Base-by-base conservation (phyloP, 2,113 vertebrate species). In the Seriola rivoliana region DNA sequence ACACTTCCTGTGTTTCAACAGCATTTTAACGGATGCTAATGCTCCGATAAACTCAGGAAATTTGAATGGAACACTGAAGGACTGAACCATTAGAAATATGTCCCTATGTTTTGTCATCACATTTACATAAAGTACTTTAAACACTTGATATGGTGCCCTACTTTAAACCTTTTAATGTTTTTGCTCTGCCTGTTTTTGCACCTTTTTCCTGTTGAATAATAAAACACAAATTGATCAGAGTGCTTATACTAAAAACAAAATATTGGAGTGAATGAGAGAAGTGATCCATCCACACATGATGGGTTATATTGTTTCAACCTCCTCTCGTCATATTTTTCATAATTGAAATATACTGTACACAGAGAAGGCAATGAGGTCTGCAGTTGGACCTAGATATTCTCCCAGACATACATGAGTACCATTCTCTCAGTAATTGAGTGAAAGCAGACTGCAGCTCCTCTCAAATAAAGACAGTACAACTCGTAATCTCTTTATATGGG, bases 401-500 rank as follows among this genome's bases (percentile, higher is more conserved):
- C 50, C 11, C 25, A 67, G 71, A 71, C 54, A 63, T 81, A 66
- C 36, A 71, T 52, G 36, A 57, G n/a, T 21, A 16, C 10, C 0
- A 58, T 44, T 69, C 10, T 75, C 12, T 78, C 23, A 19, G 29
- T 78, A 46, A 36, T 44, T 68, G 19, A 78, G 34, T 58, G n/a
- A 74, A 70, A 58, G 32, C 67, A 72, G 40, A 13, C 40, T 50
- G 60, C 25, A 29, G 50, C 44, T 57, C 44, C 19, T 59, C 23
- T 64, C 36, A 69, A 92, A 93, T 60, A 68, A 93, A 60, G 69
- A 91, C 81, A 86, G 17, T 6, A 84, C 68, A 85, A 79, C 32
- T 78, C 14, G 64, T 71, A 68, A 72, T 93, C 73, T 91, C 38
- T 85, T 82, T 83, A 85, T 72, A 90, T 81, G 78, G 80, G 88